Conservation (phyloP, 2,797 vertebrate genomes). For the Syngnathus rostellatus region DNA sequence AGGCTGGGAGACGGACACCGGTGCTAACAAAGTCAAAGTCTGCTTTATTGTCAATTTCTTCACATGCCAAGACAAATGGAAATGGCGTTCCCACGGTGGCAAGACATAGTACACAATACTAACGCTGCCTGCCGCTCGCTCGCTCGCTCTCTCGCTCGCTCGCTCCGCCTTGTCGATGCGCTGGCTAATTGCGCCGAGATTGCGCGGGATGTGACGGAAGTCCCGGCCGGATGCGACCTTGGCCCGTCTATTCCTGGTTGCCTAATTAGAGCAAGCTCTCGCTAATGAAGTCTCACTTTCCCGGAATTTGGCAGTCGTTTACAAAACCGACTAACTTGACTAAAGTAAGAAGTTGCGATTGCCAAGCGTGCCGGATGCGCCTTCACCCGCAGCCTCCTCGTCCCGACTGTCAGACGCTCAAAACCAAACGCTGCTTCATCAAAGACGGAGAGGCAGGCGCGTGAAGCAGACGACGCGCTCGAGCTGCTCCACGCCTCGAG, state of each 20-base stretch:
- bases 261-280: constrained; percentile 61
- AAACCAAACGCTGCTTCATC: constrained; percentile 47
- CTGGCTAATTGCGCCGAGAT: constrained; percentile 61
- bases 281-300: constrained; percentile 49
- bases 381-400: constrained; percentile 8
- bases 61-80: no score
- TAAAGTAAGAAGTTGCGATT: no score
- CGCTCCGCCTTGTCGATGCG: constrained; percentile 50
- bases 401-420: background rate
- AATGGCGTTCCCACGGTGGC: no score
- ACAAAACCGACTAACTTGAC: no score
- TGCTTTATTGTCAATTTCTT: no score
- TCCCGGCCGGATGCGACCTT: constrained; percentile 55
- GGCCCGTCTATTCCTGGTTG: constrained; percentile 55
- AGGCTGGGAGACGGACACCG: no score
- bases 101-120: background rate
- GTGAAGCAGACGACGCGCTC: constrained; percentile 22
- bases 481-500: no score
- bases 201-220: constrained; percentile 31
- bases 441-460: constrained; percentile 59
- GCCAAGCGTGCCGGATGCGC: constrained; percentile 15
- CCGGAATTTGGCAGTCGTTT: no score
- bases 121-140: constrained; percentile 42
- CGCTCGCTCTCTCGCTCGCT: constrained; percentile 26
- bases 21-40: no score